These are phyloP conservation scores for Clostera curtula DNA, from an alignment of 2,888 invertebrate species.

Conservation along the genomic window DNA sequence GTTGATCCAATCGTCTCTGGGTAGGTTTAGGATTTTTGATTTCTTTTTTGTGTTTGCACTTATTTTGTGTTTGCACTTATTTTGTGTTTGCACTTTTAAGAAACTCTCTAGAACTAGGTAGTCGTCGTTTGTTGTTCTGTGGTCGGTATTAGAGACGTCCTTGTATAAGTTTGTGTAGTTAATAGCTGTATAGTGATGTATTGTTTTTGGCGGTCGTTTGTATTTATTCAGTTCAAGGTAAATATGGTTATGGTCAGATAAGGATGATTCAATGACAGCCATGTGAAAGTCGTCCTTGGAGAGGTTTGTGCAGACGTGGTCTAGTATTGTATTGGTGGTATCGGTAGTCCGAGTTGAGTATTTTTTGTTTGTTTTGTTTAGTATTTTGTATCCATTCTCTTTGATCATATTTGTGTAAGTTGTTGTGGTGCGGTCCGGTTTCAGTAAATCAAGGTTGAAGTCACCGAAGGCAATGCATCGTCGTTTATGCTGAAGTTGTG, in stretches of 20 bases:
- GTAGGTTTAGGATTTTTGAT: constrained; percentile 5
- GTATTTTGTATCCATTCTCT: constrained; percentile 2
- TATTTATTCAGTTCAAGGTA: constrained; percentile 10
- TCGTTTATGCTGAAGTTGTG: not conserved
- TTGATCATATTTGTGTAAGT: not conserved
- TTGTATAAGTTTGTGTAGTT: not conserved
- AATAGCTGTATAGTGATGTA: not conserved
- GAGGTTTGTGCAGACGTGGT: constrained; percentile 13
- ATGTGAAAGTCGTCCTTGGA: constrained; percentile 4
- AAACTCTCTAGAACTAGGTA: constrained; percentile 9
- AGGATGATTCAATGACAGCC: constrained; percentile 15
- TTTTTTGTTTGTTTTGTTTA: constrained; percentile 7
- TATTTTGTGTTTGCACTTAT: not conserved
- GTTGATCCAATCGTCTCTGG: constrained; percentile 14
- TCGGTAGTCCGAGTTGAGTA: constrained; percentile 11
- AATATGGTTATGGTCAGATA: too few relatives aligned
- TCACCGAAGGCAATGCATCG: not conserved
- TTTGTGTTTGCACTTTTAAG: constrained; percentile 1
- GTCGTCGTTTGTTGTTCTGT: constrained; percentile 8
- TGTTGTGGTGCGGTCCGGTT: not conserved
- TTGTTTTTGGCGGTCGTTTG: constrained; percentile 3
- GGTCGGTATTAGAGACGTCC: not conserved
- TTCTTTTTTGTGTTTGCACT: not conserved
- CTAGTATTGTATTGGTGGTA: constrained; percentile 11
- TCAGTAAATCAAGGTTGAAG: not conserved